Conservation (phyloP, 30 jellyfish, hydroid and myxozoan species). For the Aurelia aurita region DNA sequence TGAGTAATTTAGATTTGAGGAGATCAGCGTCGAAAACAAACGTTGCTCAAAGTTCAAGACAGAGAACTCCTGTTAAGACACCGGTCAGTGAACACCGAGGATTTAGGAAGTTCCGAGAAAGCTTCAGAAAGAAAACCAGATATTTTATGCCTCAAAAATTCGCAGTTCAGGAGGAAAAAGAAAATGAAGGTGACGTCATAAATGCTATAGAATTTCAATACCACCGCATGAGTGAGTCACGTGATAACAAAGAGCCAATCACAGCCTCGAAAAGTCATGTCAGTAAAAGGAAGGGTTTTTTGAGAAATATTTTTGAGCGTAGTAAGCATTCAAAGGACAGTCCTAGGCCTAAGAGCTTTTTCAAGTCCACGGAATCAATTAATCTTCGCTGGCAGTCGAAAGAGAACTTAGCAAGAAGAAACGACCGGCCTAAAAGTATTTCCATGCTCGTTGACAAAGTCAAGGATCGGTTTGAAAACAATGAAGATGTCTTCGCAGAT, state of each 20-base stretch:
- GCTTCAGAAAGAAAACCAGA: slow-evolving; percentile 51
- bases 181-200: slow-evolving; percentile 13
- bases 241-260: slow-evolving; percentile 63
- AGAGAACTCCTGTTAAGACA: slow-evolving; percentile 1
- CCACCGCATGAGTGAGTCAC: slow-evolving; percentile 57
- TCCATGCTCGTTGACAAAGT: slow-evolving; percentile 54
- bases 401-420: slow-evolving; percentile 30
- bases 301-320: slow-evolving; percentile 31
- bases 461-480: slow-evolving; percentile 18
- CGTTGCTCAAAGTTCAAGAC: slow-evolving; percentile 17
- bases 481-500: background rate
- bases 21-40: slow-evolving; percentile 22
- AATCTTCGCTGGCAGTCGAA: slow-evolving; percentile 52
- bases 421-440: slow-evolving; percentile 53
- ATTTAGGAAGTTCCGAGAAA: slow-evolving; percentile 56
- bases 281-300: slow-evolving; percentile 49
- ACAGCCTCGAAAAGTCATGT: slow-evolving; percentile 16
- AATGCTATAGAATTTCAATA: slow-evolving; percentile 51
- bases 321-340: slow-evolving; percentile 10
- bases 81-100: slow-evolving; percentile 29
- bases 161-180: slow-evolving; percentile 55
- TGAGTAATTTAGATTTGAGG: slow-evolving; percentile 54
- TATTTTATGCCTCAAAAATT: slow-evolving; percentile 67
- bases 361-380: slow-evolving; percentile 45
- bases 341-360: slow-evolving; percentile 7